Evolutionary conservation across 2,113 vertebrate genomes (phyloP).

Genomic region (Cromileptes altivelis): DNA sequence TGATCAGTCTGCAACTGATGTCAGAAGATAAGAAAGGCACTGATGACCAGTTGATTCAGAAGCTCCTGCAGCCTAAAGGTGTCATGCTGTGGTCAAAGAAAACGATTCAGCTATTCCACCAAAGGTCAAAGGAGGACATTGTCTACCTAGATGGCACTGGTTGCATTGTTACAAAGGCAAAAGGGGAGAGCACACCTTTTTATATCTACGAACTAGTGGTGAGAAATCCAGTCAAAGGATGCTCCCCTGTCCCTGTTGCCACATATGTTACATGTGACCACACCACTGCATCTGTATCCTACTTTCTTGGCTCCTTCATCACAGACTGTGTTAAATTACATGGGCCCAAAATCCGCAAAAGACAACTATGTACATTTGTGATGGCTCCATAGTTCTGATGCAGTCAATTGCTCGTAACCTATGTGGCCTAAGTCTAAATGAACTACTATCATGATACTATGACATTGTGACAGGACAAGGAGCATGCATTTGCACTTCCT

Average conservation of each 20-base stretch:
- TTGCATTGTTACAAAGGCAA: too few relatives aligned
- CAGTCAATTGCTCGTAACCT: background rate
- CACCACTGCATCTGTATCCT: background rate
- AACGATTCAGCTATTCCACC: background rate
- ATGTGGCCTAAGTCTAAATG: background rate
- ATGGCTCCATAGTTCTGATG: background rate
- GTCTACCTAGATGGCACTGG: too few relatives aligned
- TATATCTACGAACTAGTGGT: too few relatives aligned
- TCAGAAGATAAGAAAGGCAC: background rate
- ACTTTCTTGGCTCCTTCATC: background rate
- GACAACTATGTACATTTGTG: background rate
- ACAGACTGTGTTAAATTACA: background rate
- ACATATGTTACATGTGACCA: background rate
- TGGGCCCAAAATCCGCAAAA: background rate
- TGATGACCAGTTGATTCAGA: background rate
- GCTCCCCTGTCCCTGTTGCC: background rate
- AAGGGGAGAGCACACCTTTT: too few relatives aligned
- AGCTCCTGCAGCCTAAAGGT: background rate
- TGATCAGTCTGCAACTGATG: background rate
- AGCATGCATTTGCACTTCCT: background rate
- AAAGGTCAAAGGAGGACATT: too few relatives aligned
- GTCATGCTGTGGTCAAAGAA: background rate
- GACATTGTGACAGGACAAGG: background rate
- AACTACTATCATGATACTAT: background rate
- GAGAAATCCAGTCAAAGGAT: too few relatives aligned